phyloP scores from a whole-genome alignment of 1,140 invertebrate species.

The Zaprionus taronus region DNA sequence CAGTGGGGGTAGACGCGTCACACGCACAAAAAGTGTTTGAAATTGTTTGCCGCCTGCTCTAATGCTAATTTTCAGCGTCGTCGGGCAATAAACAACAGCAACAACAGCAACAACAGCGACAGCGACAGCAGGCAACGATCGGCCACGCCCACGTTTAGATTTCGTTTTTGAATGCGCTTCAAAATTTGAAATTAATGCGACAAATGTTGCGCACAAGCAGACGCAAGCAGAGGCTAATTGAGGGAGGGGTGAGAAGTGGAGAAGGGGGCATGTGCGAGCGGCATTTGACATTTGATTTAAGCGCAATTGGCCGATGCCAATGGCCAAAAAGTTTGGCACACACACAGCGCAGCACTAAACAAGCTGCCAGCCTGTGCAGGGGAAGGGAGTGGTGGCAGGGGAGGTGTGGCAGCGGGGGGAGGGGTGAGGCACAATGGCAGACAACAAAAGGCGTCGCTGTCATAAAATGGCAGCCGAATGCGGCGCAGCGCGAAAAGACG shows the following conservation, averaged over 20 bases:
- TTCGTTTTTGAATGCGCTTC: conserved; percentile 72
- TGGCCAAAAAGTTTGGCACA: conserved; percentile 32
- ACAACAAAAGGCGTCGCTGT: conserved; percentile 66
- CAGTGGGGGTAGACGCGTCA: neutral
- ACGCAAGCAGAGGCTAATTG: conserved; percentile 22
- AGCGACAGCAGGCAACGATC: neutral
- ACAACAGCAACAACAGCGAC: neutral
- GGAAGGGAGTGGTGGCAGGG: too few species aligned
- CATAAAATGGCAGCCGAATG: conserved; percentile 72
- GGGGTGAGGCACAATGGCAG: conserved; percentile 15
- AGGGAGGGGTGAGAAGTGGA: neutral
- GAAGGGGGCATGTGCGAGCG: neutral
- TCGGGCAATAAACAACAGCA: conserved; percentile 64
- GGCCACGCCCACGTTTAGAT: neutral
- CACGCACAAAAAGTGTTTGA: conserved; percentile 26
- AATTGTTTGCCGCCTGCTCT: conserved; percentile 62
- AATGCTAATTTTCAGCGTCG: conserved; percentile 73
- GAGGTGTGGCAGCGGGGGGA: neutral
- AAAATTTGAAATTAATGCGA: conserved; percentile 72
- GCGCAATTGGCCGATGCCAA: conserved; percentile 31
- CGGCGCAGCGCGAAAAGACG: conserved; percentile 28
- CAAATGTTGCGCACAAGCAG: conserved; percentile 51
- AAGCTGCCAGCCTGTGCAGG: conserved; percentile 6
- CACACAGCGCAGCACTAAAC: neutral
- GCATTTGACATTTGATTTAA: conserved; percentile 55